Base-by-base conservation (phyloP, 2,888 invertebrate species). In the Slavum lentiscoides region DNA sequence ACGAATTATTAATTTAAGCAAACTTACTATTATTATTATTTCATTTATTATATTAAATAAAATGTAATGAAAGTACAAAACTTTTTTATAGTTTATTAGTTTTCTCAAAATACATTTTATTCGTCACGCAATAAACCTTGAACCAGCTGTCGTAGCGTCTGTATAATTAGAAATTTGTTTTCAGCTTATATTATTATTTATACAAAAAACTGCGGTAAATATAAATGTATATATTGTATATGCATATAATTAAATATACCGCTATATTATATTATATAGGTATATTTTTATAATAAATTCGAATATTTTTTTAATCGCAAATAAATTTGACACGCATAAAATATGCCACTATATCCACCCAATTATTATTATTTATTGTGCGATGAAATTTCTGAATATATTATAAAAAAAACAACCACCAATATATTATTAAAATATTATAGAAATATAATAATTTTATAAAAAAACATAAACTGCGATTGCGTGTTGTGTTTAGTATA, bases 61-160 rank as follows among this genome's bases (percentile, higher is more conserved):
- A 53, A 53, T 55, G 0, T 49, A 53, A 19, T 68, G 23, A 53
- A 19, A 8, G 49, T 62, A 37, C 15, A 9, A 19, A 69, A 55
- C 9, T 64, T 8, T 2, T 8, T 5, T 49, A 64, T 13, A 2
- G 49, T 74, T 21, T 43, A 13, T 55, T 49, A 21, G 55, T 9
- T 75, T 58, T 43, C 74, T 75, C 4, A 75, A 75, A 75, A 75
- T 58, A 67, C 37, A 66, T 23, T 58, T 6, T 7, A 68, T 61
- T 68, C 49, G 67, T 68, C 30, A 76, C 59, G 5, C 13, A 49
- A 49, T 59, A 76, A 76, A 76, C 75, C 75, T 76, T 76, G 75
- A 76, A 43, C 75, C 7, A 49, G 30, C 75, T 68, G 3, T 49
- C 49, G 11, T 49, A 64, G 17, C 0, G 23, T 49, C 39, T 39